Evolutionary conservation across 1,140 invertebrate genomes (phyloP), one percentile per base, ranked within the genome.

Genomic region (Apis cerana): DNA sequence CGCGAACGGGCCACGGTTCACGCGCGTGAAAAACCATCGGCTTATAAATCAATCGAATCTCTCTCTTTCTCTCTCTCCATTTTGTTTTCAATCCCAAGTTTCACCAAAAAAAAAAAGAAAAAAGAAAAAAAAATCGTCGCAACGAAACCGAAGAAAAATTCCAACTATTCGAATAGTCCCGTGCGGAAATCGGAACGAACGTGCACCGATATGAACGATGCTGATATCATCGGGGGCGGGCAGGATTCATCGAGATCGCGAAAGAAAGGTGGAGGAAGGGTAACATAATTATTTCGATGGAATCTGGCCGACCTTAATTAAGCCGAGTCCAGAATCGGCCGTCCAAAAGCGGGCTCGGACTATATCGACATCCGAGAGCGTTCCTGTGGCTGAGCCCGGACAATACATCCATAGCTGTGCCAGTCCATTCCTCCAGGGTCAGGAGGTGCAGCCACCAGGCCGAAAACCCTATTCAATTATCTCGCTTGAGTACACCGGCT

Each of bases 381-480:
- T 93, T 93, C 90, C 91, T 91, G 90, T 87, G 91, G 91, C 89
- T 92, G 89, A 81, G 82, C 86, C 65, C 74, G 86, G 86, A 92
- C 92, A 92, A 92, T 93, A 87, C 88, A 85, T 85, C 86, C 86
- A 82, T 83, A 81, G 84, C 84, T 86, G 74, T 70, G 82, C 33
- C 81, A 70, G 75, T 78, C 82, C 83, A 80, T 81, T 84, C 85
- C 84, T 83, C 83, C 80, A 86, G 86, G 83, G 76, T 82, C 79
- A 83, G 84, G 69, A 80, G 86, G 84, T 74, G 88, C 65, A 85
- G 74, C 77, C 69, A 75, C 52, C 83, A 79, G 84, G 84, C 80
- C 85, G 89, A 91, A 91, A 90, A 90, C 88, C 84, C 88, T 87
- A 90, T 91, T 91, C 89, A 91, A 90, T 91, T 91, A 91, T 85